Evolutionary conservation across 2,888 invertebrate species (phyloP), one percentile per base, ranked within the genome.

Genomic region (Agonopterix heracliana): DNA sequence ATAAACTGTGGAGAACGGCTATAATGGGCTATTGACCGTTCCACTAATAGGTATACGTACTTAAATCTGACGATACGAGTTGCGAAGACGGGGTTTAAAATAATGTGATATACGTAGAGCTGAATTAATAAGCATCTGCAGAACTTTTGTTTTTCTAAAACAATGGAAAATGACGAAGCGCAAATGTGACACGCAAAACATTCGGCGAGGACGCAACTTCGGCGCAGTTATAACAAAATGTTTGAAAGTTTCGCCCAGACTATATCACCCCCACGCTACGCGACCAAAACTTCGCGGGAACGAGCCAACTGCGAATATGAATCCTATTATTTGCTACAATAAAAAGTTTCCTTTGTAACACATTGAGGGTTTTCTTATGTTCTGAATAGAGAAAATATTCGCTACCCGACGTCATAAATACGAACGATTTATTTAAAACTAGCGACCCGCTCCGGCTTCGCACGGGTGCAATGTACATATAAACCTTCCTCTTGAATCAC

Each of bases 301-400:
- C 70, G 68, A 66, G 55, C 67, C 65, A 66, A 72, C 70, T 70
- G 69, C 63, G 68, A 70, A 73, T 75, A 78, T 78, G 76, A 80
- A 77, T 77, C 68, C 73, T 72, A 79, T 77, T 77, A 78, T 78
- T 80, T 75, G 74, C 68, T 68, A 60, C 68, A 78, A 78, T 81
- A 78, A 78, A 81, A 80, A 74, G 60, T 76, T 71, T 72, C 62
- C 62, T 63, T 60, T 51, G 56, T 57, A 63, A 70, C 65, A 66
- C 65, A 59, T 63, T 54, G 60, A 57, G 61, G 57, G 54, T 49
- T 56, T 53, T 52, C 26, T 43, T 26, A 7, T 45, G 34, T 4
- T 38, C 38, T 26, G 26, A 26, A 26, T 26, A 26, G 26, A 26
- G 26, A 26, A 26, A 26, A 26, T 26, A 26, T 26, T 26, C 26